phyloP scores from a whole-genome alignment of 1,140 invertebrate species.

The Hylaeus volcanicus region DNA sequence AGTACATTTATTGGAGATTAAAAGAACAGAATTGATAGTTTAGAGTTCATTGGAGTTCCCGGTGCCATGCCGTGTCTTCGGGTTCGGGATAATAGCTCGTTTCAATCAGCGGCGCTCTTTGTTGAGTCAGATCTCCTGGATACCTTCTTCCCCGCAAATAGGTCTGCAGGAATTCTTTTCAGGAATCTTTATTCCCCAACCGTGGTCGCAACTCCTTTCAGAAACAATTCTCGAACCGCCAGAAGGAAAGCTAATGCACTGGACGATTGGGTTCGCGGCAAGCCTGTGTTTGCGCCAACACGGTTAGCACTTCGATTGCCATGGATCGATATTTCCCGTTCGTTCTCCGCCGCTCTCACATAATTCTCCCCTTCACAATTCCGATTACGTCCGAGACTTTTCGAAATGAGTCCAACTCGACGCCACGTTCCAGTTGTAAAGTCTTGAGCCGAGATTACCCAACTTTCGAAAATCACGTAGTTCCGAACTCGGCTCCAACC shows the following conservation, averaged over 20 bases:
- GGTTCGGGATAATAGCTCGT: neutral
- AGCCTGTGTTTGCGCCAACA: slow-evolving; percentile 4
- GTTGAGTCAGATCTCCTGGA: neutral
- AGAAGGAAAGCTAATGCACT: neutral
- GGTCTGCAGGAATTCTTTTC: slow-evolving; percentile 1
- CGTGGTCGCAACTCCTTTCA: neutral
- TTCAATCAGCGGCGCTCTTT: neutral
- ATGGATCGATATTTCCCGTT: slow-evolving; percentile 23
- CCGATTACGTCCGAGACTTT: slow-evolving; percentile 35
- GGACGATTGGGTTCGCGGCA: neutral
- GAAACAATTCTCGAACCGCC: neutral
- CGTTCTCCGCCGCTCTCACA: slow-evolving; percentile 1
- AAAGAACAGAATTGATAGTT: neutral
- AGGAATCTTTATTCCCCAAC: neutral
- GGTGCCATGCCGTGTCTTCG: neutral
- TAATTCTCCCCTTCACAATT: slow-evolving; percentile 25
- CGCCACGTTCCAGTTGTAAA: neutral
- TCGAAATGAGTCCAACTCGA: neutral
- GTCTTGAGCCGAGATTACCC: slow-evolving; percentile 1
- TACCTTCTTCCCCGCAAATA: neutral
- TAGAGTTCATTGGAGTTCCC: neutral
- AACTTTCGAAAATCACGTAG: slow-evolving; percentile 23
- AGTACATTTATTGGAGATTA: too few species aligned
- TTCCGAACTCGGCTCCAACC: neutral
- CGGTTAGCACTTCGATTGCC: neutral